A percentile compares a stretch with the other conserved stretches of the same genome.
Conservation (phyloP, 2,888 invertebrate species). For the Mythimna vitellina region DNA sequence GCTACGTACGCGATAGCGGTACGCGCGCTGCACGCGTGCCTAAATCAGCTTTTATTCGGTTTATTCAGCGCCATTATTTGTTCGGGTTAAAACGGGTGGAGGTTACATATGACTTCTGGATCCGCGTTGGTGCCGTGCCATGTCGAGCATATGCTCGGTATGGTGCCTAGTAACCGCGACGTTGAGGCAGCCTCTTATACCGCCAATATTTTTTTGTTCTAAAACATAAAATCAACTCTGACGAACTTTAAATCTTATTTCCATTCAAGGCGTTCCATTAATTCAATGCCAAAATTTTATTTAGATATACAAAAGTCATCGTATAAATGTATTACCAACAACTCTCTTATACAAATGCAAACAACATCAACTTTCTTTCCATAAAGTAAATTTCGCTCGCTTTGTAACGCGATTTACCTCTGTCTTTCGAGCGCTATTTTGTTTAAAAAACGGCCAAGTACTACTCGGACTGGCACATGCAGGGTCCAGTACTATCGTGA, state of each 20-base stretch:
- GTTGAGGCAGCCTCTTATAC: too few relatives aligned
- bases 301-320: constrained; percentile 31
- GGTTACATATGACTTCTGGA: too few relatives aligned
- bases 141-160: not conserved
- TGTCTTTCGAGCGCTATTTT: constrained; percentile 51
- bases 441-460: constrained; percentile 20
- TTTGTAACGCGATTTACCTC: constrained; percentile 57
- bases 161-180: too few relatives aligned
- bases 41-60: too few relatives aligned
- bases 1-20: too few relatives aligned
- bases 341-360: constrained; percentile 47
- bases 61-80: too few relatives aligned
- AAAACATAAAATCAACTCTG: not conserved
- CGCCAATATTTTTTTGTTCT: not conserved
- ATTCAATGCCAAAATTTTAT: constrained; percentile 44
- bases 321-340: constrained; percentile 30
- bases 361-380: constrained; percentile 48
- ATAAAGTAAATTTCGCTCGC: constrained; percentile 50
- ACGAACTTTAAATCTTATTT: not conserved
- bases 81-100: too few relatives aligned
- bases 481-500: too few relatives aligned
- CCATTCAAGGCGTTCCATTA: constrained; percentile 18
- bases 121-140: too few relatives aligned
- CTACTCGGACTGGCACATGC: too few relatives aligned
- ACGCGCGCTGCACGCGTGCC: too few relatives aligned